Evolutionary conservation across 2,797 vertebrate species (phyloP), one percentile per base, ranked within the genome.

Genomic region (Sphaeramia orbicularis): DNA sequence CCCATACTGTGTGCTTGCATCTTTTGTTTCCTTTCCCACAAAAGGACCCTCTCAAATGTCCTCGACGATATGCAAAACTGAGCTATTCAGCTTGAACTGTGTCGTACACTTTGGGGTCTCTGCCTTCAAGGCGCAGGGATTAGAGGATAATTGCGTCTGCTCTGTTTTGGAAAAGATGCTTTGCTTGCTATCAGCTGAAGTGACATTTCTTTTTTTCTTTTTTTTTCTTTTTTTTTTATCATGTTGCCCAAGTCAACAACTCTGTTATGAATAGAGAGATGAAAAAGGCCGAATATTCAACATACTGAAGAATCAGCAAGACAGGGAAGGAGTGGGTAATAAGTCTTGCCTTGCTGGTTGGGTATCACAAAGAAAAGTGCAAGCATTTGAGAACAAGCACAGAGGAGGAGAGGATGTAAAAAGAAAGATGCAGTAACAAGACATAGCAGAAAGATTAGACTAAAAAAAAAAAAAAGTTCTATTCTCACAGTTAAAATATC

Each of bases 121-220:
- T 71, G 50, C 27, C 54, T 60, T 64, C 13, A 41, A 54, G 61
- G 65, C 10, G 0, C 51, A 66, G 49, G 67, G 69, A 78, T 86
- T 70, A 75, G 43, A 74, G 57, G 59, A 83, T 77, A 71, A 84
- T 65, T 67, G 76, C 50, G 32, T 53, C 61, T 65, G 51, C 41
- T 80, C 57, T 73, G 61, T 80, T 76, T 65, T 58, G 9, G 53
- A 61, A 43, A 83, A 81, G 64, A 78, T 80, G 64, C 72, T 78
- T 78, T 60, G 12, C 71, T 80, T 48, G 53, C 60, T 81, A 65
- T 76, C 59, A 74, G 63, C 64, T 32, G 42, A 42, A 63, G 59
- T 64, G 42, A 48, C 42, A 9, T 51, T n/a, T n/a, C n/a, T n/a
- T n/a, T n/a, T n/a, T n/a, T n/a, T n/a, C 24, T 24, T 24, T 24